A percentile compares a stretch with the other conserved stretches of the same genome.
Evolutionary conservation across 1,140 invertebrate species (phyloP).

Genomic region (Zaprionus taronus): DNA sequence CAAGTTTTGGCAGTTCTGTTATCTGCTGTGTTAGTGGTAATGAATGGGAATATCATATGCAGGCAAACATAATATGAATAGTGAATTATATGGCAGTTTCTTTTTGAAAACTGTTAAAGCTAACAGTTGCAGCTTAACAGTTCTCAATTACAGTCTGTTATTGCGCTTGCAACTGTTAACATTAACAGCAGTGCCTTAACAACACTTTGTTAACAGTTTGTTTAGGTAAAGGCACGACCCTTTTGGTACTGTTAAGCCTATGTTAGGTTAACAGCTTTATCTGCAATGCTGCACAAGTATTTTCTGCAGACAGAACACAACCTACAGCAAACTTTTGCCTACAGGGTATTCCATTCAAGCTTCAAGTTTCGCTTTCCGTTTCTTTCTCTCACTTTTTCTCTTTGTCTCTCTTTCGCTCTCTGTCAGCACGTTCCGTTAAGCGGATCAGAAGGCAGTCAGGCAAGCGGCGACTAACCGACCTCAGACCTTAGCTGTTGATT

Average conservation of each 20-base stretch:
- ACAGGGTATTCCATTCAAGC: conserved; percentile 12
- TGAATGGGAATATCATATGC: too few relatives aligned
- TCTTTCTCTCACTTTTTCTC: not conserved
- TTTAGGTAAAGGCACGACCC: not conserved
- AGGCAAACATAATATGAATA: too few relatives aligned
- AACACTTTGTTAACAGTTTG: not conserved
- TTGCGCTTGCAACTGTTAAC: not conserved
- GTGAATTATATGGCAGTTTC: too few relatives aligned
- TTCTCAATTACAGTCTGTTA: not conserved
- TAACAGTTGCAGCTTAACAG: not conserved
- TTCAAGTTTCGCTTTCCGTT: not conserved
- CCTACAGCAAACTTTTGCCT: not conserved
- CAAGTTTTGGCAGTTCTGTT: too few relatives aligned
- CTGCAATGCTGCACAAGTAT: not conserved
- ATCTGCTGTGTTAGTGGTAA: too few relatives aligned
- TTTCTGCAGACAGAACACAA: not conserved
- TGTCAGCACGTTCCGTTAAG: conserved; percentile 26
- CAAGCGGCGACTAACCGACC: conserved; percentile 33
- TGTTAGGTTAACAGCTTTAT: not conserved
- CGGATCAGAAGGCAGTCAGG: conserved; percentile 7
- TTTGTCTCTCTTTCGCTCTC: not conserved
- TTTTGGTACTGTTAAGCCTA: not conserved
- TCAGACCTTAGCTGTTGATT: conserved; percentile 25
- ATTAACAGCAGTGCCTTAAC: not conserved
- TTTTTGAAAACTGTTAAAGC: not conserved